Evolutionary conservation across 1,140 invertebrate species (phyloP).

Genomic region (Laupala kohalensis): DNA sequence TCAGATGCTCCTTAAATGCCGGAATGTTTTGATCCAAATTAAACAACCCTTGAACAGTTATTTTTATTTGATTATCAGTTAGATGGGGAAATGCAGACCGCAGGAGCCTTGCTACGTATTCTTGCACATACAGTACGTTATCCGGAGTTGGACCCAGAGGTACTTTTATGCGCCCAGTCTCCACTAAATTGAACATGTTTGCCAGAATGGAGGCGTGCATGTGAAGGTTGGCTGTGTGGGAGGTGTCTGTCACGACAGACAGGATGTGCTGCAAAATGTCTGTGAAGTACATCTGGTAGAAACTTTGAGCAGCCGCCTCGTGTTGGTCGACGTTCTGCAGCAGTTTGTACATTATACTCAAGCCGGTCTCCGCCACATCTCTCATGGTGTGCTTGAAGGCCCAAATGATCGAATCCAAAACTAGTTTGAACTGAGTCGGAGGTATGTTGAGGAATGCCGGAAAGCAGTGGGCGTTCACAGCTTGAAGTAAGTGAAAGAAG

Average conservation of each 20-base stretch:
- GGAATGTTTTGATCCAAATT: slow-evolving; percentile 91
- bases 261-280: slow-evolving; percentile 97
- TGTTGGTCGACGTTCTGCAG: slow-evolving; percentile 82
- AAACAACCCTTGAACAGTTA: slow-evolving; percentile 93
- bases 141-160: slow-evolving; percentile 58
- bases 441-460: slow-evolving; percentile 90
- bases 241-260: slow-evolving; percentile 95
- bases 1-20: slow-evolving; percentile 94
- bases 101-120: slow-evolving; percentile 85
- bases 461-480: slow-evolving; percentile 88
- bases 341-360: slow-evolving; percentile 58
- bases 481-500: slow-evolving; percentile 89
- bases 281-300: slow-evolving; percentile 98
- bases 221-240: slow-evolving; percentile 86
- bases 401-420: slow-evolving; percentile 98
- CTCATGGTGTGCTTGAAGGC: slow-evolving; percentile 99
- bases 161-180: slow-evolving; percentile 73
- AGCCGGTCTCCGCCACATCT: slow-evolving; percentile 91
- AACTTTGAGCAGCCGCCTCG: slow-evolving; percentile 82
- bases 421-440: slow-evolving; percentile 90
- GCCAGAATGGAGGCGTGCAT: slow-evolving; percentile 94
- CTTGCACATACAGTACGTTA: slow-evolving; percentile 73
- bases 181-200: slow-evolving; percentile 89
- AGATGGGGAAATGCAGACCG: slow-evolving; percentile 89
- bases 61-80: slow-evolving; percentile 93